phyloP scores from a whole-genome alignment of 2,797 vertebrate species.

The Enteromius unitaeniatus region DNA sequence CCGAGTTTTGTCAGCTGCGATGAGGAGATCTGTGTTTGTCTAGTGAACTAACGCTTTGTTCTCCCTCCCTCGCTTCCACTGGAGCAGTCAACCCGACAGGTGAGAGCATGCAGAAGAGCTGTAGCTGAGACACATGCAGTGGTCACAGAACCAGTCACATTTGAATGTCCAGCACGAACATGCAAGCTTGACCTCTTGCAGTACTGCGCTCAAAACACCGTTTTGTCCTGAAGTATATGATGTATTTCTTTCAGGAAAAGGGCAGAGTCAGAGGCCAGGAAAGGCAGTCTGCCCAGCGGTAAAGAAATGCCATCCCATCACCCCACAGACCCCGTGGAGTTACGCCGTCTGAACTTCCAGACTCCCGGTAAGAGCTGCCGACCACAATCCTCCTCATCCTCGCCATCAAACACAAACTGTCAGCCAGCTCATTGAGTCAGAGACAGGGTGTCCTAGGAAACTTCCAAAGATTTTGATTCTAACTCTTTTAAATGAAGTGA shows the following conservation, averaged over 20 bases:
- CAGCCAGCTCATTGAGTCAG: background rate
- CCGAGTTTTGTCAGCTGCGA: background rate
- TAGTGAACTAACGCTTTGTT: constrained; percentile 61
- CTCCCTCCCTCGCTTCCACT: constrained; percentile 86
- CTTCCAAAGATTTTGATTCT: background rate
- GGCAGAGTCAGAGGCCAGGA: constrained; percentile 94
- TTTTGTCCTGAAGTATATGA: background rate
- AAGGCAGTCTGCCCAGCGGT: constrained; percentile 95
- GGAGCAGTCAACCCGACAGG: constrained; percentile 99
- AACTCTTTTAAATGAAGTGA: background rate
- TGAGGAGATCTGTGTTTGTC: background rate
- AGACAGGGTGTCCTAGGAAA: background rate
- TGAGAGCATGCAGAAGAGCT: constrained; percentile 72
- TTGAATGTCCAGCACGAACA: background rate
- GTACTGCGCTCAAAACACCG: background rate
- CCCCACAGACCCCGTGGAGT: constrained; percentile 95
- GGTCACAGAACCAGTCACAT: background rate
- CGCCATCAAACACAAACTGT: background rate
- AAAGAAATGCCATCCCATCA: constrained; percentile 95
- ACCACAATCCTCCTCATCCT: background rate
- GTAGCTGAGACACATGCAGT: constrained; percentile 10
- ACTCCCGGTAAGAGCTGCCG: constrained; percentile 87
- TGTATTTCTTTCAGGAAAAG: constrained; percentile 84
- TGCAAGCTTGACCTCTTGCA: constrained; percentile 1
- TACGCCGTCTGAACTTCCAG: constrained; percentile 98